Evolutionary conservation across 2,113 vertebrate species (phyloP), one percentile per base, ranked within the genome.

Genomic region (Eublepharis macularius): DNA sequence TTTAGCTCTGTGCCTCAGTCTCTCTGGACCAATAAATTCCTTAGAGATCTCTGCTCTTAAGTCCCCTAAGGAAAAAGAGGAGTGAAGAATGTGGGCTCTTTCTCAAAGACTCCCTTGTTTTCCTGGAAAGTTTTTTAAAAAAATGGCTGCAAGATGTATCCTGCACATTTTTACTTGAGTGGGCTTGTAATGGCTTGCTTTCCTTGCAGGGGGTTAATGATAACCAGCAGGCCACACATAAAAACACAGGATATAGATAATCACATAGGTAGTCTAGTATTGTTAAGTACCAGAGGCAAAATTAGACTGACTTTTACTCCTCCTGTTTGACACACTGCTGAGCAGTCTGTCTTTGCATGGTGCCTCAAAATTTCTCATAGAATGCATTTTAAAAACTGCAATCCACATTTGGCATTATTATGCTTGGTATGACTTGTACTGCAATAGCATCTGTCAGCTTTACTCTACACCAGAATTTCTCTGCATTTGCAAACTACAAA

Each of bases 91-190:
- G 91, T 88, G 83, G 86, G 77, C 80, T 87, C 65, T n/a, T 88
- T 92, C 89, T 90, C 13, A 88, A 94, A 93, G 90, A 88, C 82
- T 86, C 77, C 7, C 80, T 93, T 94, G 87, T 88, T 95, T 92
- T 93, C 87, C 89, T 82, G 89, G 88, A 87, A 84, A 43, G 87
- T 83, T 54, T 29, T 83, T 54, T 29, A 26, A 29, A 93, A 88
- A 93, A 93, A 95, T 90, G 88, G 54, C 88, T 92, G 80, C 82
- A 90, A 89, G 89, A 91, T 90, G 89, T 92, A 85, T 80, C 84
- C 85, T 86, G 82, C 92, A 92, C 86, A 87, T 88, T 93, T 91
- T 87, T 92, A 89, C 73, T 92, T 80, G 65, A 81, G 85, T 81
- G 54, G 69, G 68, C 86, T 82, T 73, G 80, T 84, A 92, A 78